Evolutionary conservation across 2,888 invertebrate genomes (phyloP).

Genomic region (Lathronympha strigana): DNA sequence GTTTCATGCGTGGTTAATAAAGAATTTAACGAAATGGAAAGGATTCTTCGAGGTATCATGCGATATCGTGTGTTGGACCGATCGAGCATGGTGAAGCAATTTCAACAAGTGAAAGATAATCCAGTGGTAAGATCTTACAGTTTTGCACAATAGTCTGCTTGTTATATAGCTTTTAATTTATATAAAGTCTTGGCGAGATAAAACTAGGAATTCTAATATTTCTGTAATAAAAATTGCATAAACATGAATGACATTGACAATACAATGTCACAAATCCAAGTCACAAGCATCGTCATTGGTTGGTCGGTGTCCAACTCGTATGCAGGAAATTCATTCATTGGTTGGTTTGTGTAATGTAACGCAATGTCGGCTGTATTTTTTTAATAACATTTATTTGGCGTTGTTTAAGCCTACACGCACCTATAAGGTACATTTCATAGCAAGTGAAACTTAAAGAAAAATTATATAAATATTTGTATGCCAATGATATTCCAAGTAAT

Average conservation of each 20-base stretch:
- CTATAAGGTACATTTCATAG: too few relatives aligned
- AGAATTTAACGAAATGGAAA: conserved; percentile 86
- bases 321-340: neutral
- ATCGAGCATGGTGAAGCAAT: conserved; percentile 95
- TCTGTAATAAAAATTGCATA: neutral
- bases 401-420: neutral
- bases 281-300: conserved; percentile 4
- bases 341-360: neutral
- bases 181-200: neutral
- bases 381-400: neutral
- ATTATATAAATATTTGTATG: too few relatives aligned
- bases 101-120: conserved; percentile 94
- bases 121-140: conserved; percentile 88
- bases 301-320: too few relatives aligned
- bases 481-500: too few relatives aligned
- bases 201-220: neutral
- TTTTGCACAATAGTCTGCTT: neutral
- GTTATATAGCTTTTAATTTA: neutral
- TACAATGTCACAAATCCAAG: neutral
- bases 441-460: too few relatives aligned
- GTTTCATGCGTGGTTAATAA: conserved; percentile 44
- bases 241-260: conserved; percentile 21
- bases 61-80: conserved; percentile 92
- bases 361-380: neutral
- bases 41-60: conserved; percentile 95